A percentile compares a stretch with the other conserved stretches of the same genome.
These are phyloP conservation scores for Chlorodrepanis virens DNA, from an alignment of 2,113 vertebrate genomes.

Conservation along the genomic window DNA sequence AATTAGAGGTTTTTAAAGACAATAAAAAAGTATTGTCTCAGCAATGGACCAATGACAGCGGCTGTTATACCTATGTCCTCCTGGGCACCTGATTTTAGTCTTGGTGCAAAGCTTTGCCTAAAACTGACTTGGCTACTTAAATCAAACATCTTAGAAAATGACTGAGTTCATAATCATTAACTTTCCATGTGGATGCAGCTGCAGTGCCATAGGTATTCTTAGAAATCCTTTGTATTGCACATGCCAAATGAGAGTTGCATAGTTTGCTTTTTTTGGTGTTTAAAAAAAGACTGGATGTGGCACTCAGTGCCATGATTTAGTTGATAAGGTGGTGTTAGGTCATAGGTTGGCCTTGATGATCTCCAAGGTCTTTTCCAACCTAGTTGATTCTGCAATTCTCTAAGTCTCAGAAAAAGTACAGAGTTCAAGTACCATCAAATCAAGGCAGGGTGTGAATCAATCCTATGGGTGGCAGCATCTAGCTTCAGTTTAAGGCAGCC, in stretches of 20 bases:
- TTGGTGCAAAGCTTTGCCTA: neutral
- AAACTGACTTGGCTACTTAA: neutral
- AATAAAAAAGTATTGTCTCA: neutral
- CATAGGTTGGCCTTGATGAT: neutral
- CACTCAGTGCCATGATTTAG: neutral
- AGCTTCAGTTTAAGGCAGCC: neutral
- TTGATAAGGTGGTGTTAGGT: neutral
- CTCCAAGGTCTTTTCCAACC: neutral
- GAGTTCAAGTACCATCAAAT: neutral
- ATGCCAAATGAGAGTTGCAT: neutral
- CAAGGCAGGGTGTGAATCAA: neutral
- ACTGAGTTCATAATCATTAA: neutral
- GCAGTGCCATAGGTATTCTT: neutral
- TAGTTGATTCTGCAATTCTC: fast-evolving
- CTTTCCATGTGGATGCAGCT: neutral
- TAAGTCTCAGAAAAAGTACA: neutral
- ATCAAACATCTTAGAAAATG: neutral
- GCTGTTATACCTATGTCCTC: neutral
- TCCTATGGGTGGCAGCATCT: slow-evolving; percentile 42
- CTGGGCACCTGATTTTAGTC: neutral
- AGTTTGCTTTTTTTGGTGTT: neutral
- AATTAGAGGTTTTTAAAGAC: neutral
- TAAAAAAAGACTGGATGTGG: neutral
- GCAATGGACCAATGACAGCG: neutral
- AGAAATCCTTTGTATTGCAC: neutral